Evolutionary conservation across 1,140 invertebrate genomes (phyloP), one percentile per base, ranked within the genome.

Genomic region (Oryzaephilus surinamensis): DNA sequence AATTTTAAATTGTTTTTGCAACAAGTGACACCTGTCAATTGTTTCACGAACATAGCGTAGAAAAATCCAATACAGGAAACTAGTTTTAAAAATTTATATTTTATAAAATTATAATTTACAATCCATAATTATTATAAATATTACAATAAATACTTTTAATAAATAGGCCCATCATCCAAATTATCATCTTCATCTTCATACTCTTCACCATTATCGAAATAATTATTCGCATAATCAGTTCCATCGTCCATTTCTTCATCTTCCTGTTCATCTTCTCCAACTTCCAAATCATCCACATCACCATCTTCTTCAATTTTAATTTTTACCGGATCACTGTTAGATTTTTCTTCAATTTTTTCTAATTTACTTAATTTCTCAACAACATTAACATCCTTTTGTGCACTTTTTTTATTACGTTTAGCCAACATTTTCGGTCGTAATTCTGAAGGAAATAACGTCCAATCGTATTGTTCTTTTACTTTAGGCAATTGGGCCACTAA

Each of bases 151-250:
- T n/a, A n/a, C n/a, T n/a, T 37, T 67, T 51, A 77, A 63, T 76
- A 79, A 42, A 74, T 65, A 33, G 76, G 71, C 29, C 75, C 85
- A 69, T 89, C 84, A 61, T 89, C 85, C 40, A 83, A 58, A 58
- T 84, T 84, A 54, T 90, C 85, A 57, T 89, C 85, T 50, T 89
- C 84, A 48, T 89, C 84, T 51, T 86, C 76, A 61, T 84, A 88
- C 16, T 70, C 74, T 64, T 90, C 86, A 10, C 86, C 86, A 65
- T 89, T 88, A 59, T 91, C 85, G 62, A 89, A 90, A 55, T 87
- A 88, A 56, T 76, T 83, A 51, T 82, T 80, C 2, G 74, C 75
- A 63, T 88, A 88, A 61, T 81, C 78, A n/a, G 78, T 82, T 13
- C 77, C 79, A 45, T 79, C 74, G 48, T 79, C 77, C 73, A 79